Evolutionary conservation across 2,113 vertebrate genomes (phyloP).

Genomic region (Poeciliopsis turrubarensis): DNA sequence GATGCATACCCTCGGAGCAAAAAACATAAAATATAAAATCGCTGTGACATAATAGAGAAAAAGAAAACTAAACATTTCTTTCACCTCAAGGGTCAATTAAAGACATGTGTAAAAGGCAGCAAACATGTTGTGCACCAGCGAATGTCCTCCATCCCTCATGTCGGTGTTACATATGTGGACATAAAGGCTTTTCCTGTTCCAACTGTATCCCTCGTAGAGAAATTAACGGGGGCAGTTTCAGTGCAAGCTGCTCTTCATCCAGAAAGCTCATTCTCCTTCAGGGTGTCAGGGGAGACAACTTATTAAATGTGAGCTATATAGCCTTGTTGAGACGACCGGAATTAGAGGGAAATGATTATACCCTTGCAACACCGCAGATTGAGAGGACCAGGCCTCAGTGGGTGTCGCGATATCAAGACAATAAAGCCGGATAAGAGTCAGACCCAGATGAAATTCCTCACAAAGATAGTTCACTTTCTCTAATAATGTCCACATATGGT

Average conservation of each 20-base stretch:
- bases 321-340: slow-evolving; percentile 3
- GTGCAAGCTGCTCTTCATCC: slow-evolving; percentile 43
- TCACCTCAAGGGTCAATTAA: no score
- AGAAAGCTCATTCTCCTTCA: slow-evolving; percentile 22
- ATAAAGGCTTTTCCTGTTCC: neutral
- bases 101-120: neutral
- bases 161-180: neutral
- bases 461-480: neutral
- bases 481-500: neutral
- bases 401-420: slow-evolving; percentile 4
- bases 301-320: slow-evolving; percentile 30
- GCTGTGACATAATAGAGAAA: no score
- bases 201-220: slow-evolving; percentile 19
- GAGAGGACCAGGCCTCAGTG: neutral
- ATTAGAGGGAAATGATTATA: slow-evolving; percentile 43
- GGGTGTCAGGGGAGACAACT: slow-evolving; percentile 29
- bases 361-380: neutral
- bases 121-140: neutral
- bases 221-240: slow-evolving; percentile 29
- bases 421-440: slow-evolving; percentile 27
- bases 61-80: no score
- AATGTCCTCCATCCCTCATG: neutral
- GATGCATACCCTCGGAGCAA: no score
- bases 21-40: no score
- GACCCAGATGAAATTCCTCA: slow-evolving; percentile 1